Conservation (phyloP, 2,797 vertebrate species). For the Sorex maritimensis region DNA sequence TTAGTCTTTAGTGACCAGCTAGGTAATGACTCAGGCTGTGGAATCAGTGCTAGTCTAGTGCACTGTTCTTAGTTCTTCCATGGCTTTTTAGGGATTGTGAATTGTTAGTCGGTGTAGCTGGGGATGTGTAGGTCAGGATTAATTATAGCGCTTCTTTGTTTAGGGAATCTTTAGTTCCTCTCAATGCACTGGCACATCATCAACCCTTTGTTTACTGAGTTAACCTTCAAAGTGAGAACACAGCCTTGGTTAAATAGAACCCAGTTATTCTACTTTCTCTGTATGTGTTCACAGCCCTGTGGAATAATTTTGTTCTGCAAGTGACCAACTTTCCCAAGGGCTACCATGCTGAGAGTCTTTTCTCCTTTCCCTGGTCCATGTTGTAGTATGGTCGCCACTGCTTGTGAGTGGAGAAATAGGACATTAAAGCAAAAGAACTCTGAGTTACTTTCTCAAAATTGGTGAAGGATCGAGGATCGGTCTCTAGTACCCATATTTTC, state of each 20-base stretch:
- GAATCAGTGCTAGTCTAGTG: conserved; percentile 67
- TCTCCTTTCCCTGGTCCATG: neutral
- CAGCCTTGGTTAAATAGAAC: neutral
- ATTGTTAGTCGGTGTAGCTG: conserved; percentile 56
- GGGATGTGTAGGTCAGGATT: conserved; percentile 44
- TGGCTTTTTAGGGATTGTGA: conserved; percentile 58
- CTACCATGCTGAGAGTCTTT: conserved; percentile 14
- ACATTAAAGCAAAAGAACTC: conserved; percentile 38
- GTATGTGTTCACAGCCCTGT: conserved; percentile 17
- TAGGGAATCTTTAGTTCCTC: neutral
- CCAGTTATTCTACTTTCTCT: conserved; percentile 19
- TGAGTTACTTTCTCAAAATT: conserved; percentile 14
- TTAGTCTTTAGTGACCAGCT: conserved; percentile 67
- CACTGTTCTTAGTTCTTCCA: conserved; percentile 60
- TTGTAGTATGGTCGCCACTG: conserved; percentile 3
- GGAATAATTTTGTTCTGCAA: conserved; percentile 47
- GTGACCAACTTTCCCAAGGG: conserved; percentile 31
- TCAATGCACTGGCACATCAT: neutral
- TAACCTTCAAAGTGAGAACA: conserved; percentile 31
- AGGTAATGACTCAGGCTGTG: conserved; percentile 55
- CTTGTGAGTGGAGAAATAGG: neutral
- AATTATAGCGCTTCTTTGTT: conserved; percentile 51
- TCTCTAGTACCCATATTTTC: neutral
- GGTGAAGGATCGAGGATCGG: neutral
- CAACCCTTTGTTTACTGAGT: conserved; percentile 38